Evolutionary conservation across 1,140 invertebrate genomes (phyloP).

Genomic region (Mactra quadrangularis): DNA sequence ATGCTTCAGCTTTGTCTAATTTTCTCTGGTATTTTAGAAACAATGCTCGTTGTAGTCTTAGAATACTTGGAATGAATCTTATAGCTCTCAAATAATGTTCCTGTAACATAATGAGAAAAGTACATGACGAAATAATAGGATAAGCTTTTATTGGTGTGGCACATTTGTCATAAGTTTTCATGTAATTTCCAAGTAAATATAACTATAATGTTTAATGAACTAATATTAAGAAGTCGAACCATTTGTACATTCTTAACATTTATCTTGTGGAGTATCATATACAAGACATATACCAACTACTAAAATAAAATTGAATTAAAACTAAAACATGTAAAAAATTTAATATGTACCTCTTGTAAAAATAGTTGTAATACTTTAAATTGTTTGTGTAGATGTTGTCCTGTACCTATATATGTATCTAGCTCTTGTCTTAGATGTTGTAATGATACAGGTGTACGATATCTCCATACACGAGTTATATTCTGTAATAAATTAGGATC

Average conservation of each 20-base stretch:
- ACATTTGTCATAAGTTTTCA: too few relatives aligned
- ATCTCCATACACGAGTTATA: conserved; percentile 67
- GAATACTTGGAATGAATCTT: conserved; percentile 73
- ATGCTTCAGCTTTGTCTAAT: conserved; percentile 71
- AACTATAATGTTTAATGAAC: too few relatives aligned
- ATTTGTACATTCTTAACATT: too few relatives aligned
- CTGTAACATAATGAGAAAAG: too few relatives aligned
- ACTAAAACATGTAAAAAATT: neutral
- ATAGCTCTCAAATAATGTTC: conserved; percentile 72
- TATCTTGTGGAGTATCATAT: neutral
- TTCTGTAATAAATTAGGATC: conserved; percentile 20
- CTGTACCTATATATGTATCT: conserved; percentile 8
- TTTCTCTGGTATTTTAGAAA: conserved; percentile 69
- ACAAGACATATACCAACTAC: neutral
- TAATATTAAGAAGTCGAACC: too few relatives aligned
- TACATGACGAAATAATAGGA: too few relatives aligned
- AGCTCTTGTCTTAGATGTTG: conserved; percentile 62
- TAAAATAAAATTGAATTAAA: neutral
- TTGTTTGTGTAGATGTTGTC: conserved; percentile 34
- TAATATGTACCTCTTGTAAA: conserved; percentile 62
- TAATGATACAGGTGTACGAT: conserved; percentile 61
- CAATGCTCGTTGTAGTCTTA: conserved; percentile 70
- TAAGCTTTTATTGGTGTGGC: neutral
- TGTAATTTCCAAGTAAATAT: too few relatives aligned
- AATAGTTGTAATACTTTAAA: conserved; percentile 63